Base-by-base conservation (phyloP, 1,140 invertebrate genomes). In the Zaprionus davidi region DNA sequence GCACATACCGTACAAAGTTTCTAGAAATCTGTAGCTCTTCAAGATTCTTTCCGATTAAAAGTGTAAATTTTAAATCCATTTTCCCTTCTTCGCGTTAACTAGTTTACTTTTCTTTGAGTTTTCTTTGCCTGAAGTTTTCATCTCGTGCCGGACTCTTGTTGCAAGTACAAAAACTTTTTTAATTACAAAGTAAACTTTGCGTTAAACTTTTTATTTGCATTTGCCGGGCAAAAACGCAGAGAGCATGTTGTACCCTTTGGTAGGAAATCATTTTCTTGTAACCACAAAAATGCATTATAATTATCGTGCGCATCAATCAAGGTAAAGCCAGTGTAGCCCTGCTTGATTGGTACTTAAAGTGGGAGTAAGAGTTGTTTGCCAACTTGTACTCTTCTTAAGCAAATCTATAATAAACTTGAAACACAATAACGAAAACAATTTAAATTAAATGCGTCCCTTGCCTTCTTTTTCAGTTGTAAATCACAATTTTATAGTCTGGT, bases 101-200 rank as follows among this genome's bases (percentile, higher is more conserved):
- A 9, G 13, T 58, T 26, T 38, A 5, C 9, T 67, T 26, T 38
- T 5, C 9, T 67, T 58, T 56, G 7, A 1, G 28, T 20, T 24
- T 67, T 67, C 41, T 34, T 46, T 34, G 7, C 28, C 13, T 7
- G 28, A 58, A 67, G 46, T 66, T 66, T 31, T 7, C 36, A 41
- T 31, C 34, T 44, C 56, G 34, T 12, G 36, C 15, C 49, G 49
- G 34, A 65, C 51, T 65, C 53, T 41, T 22, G 24, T 41, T 28
- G 17, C 34, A 57, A 66, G 31, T 64, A 53, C 6, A 38, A 55
- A 26, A 64, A 66, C 53, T 66, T 66, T 66, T 57, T 56, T 66
- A 66, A 66, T 66, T 66, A 66, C 53, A 66, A 66, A 57, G 36
- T 36, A 66, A 66, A 66, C 64, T 66, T 65, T 56, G 5, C 24